Evolutionary conservation across 1,140 invertebrate genomes (phyloP).

Genomic region (Ericerus pela): DNA sequence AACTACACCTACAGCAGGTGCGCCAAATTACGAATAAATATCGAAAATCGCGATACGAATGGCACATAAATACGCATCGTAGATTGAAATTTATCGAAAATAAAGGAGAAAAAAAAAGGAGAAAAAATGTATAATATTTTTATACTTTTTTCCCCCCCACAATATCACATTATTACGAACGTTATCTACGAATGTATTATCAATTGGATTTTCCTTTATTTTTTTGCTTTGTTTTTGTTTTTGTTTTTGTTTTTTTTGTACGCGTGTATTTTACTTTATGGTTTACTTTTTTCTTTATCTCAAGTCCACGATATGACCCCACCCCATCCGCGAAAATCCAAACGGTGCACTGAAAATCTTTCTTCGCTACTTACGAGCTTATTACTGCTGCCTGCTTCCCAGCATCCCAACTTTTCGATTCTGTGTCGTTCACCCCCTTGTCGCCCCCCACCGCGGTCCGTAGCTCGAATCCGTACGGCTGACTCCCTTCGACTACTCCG

Average conservation of each 20-base stretch:
- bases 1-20: conserved; percentile 1
- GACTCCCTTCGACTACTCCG: no score
- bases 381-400: conserved; percentile 2
- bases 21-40: background rate
- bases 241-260: no score
- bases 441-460: background rate
- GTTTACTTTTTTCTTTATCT: no score
- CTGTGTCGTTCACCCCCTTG: background rate
- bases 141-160: background rate
- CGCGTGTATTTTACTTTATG: no score
- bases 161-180: no score
- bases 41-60: no score
- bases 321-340: conserved; percentile 8
- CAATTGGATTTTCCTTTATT: no score
- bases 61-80: no score
- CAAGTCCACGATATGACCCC: no score
- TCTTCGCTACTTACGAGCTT: conserved; percentile 9
- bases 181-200: no score
- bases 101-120: no score
- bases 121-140: conserved; percentile 3
- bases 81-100: background rate
- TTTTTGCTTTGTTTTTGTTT: no score
- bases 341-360: conserved; percentile 4
- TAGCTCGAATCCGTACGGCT: background rate
- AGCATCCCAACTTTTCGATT: conserved; percentile 12